Evolutionary conservation across 2,888 invertebrate species (phyloP).

Genomic region (Dryobotodes eremita): DNA sequence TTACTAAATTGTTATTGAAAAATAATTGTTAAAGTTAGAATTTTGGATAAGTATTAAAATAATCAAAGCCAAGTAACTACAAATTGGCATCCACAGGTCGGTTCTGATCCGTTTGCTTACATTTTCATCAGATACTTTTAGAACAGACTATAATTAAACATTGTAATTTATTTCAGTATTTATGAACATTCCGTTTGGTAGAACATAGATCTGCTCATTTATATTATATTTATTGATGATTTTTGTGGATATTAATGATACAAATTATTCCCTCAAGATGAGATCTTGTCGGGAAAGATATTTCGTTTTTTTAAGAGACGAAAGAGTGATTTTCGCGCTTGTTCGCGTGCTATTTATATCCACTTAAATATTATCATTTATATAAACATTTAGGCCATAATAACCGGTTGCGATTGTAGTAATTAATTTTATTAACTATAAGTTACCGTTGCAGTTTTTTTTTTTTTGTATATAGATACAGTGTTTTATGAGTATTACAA

Average conservation of each 20-base stretch:
- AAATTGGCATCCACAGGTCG: not conserved
- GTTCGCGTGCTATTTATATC: not conserved
- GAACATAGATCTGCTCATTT: constrained; percentile 63
- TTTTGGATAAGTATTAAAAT: not conserved
- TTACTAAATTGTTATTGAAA: not conserved
- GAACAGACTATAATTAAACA: constrained; percentile 10
- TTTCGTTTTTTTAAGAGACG: not conserved
- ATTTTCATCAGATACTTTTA: not conserved
- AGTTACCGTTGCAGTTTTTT: constrained; percentile 49
- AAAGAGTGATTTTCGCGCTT: not conserved
- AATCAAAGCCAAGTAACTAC: not conserved
- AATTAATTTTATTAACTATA: constrained; percentile 26
- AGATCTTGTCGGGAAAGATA: constrained; percentile 2
- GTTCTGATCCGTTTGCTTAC: not conserved
- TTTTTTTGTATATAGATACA: not conserved
- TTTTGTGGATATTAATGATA: constrained; percentile 14
- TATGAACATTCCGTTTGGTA: constrained; percentile 57
- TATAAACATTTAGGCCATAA: constrained; percentile 19
- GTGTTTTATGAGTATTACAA: not conserved
- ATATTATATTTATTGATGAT: constrained; percentile 32
- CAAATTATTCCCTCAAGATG: not conserved
- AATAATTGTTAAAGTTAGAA: not conserved
- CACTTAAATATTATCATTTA: not conserved
- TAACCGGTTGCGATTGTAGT: constrained; percentile 14
- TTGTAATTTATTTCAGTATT: constrained; percentile 57